Base-by-base conservation (phyloP, 2,888 invertebrate species). In the Cheilosia grossa region DNA sequence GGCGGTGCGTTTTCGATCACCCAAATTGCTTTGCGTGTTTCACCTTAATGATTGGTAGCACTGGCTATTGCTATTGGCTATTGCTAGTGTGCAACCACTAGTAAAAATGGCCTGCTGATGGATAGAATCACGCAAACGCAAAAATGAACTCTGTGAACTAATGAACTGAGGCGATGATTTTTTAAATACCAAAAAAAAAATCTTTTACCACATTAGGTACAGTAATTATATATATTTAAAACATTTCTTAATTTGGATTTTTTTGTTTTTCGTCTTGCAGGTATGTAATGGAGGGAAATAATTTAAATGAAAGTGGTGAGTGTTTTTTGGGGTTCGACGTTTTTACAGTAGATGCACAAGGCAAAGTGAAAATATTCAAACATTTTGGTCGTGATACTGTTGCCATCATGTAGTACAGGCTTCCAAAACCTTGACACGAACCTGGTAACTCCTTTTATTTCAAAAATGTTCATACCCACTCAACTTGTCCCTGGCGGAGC, bases 11-110 rank as follows among this genome's bases (percentile, higher is more conserved):
- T 72, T 72, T 59, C 58, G 72, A 77, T 44, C 37, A 33, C 37
- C 66, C 58, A 63, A 83, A 70, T 75, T 59, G 74, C 73, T 69
- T 80, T 83, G 80, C 80, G 74, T 80, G 83, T 83, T 54, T 83
- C 67, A 73, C 67, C 53, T 80, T 80, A 80, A 83, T 80, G 80
- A 67, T 44, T 69, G 73, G 61, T 72, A 13, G 13, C 33, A 10
- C 64, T 40, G 5, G 21, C 7, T 0, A 3, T 51, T 2, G 53
- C 4, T n/a, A 10, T n/a, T 40, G 5, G 21, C 7, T 0, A 3
- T 51, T 2, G 53, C 4, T n/a, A 10, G 56, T n/a, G 19, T 7
- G 15, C 24, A n/a, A 19, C 4, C 21, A 13, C 4, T 59, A 15
- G 37, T 17, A 42, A 1, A 59, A 42, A 15, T 59, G 5, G 24